Evolutionary conservation across 2,797 vertebrate species (phyloP).

Genomic region (Syndactyla subalaris): DNA sequence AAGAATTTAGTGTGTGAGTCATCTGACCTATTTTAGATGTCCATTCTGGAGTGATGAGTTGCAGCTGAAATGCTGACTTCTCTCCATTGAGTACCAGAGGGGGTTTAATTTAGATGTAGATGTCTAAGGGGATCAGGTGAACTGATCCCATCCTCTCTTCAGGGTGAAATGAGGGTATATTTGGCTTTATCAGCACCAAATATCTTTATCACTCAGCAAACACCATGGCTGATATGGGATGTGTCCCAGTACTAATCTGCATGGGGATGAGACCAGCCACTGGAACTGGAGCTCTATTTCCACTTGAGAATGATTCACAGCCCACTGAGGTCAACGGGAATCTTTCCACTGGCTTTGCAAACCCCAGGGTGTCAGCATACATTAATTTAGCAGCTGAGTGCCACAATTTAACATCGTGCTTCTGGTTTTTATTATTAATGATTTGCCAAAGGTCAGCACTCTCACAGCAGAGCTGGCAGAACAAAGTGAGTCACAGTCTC

Average conservation of each 20-base stretch:
- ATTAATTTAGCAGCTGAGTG: neutral
- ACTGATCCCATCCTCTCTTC: neutral
- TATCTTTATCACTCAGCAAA: neutral
- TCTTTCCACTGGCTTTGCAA: conserved; percentile 9
- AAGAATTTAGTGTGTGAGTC: conserved; percentile 24
- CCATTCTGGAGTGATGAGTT: conserved; percentile 32
- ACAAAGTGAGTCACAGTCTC: neutral
- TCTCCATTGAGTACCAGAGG: neutral
- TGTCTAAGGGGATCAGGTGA: neutral
- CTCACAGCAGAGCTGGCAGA: neutral
- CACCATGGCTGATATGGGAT: neutral
- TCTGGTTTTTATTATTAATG: neutral
- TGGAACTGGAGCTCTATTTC: neutral
- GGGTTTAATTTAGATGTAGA: neutral
- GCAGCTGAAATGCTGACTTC: conserved; percentile 31
- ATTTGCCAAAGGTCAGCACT: neutral
- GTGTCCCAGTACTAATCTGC: neutral
- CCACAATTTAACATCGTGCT: neutral
- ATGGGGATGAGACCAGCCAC: neutral
- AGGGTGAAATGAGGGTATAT: neutral
- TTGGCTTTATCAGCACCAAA: neutral
- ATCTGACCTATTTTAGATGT: conserved; percentile 42
- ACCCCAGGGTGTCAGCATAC: neutral
- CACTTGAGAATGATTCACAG: neutral
- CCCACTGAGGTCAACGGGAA: neutral